These are phyloP conservation scores for Manis javanica DNA, from an alignment of 2,797 vertebrate genomes.

Conservation along the genomic window DNA sequence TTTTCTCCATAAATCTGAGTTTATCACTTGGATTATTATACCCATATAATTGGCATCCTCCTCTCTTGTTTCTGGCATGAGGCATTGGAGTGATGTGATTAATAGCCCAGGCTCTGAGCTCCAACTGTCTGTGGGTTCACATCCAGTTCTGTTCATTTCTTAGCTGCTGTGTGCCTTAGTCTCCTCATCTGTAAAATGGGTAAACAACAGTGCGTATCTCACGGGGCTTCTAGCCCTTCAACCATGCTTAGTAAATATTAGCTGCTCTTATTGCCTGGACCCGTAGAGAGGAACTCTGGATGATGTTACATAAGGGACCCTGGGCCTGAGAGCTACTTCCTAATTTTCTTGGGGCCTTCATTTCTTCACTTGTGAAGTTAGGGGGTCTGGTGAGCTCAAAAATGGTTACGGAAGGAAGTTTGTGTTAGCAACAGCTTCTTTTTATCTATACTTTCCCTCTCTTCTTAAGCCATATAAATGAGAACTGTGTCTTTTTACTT, in stretches of 20 bases:
- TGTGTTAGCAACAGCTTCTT: background rate
- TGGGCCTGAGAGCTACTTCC: background rate
- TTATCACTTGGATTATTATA: background rate
- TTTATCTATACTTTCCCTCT: background rate
- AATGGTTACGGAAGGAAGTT: background rate
- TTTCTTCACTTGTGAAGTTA: background rate
- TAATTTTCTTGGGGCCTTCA: background rate
- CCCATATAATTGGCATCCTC: background rate
- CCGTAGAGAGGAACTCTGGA: background rate
- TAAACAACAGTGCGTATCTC: background rate
- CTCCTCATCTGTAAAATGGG: slow-evolving; percentile 35
- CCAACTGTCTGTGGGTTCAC: background rate
- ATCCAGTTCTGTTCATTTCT: background rate
- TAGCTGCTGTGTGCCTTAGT: background rate
- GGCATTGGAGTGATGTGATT: background rate
- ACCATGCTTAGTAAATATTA: background rate
- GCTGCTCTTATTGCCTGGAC: background rate
- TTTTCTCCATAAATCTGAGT: background rate
- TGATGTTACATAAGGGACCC: background rate
- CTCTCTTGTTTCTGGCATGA: background rate
- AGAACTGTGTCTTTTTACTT: slow-evolving; percentile 56
- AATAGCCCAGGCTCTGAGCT: background rate
- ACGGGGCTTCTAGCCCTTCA: background rate
- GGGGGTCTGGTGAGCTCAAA: background rate
- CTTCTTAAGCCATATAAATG: background rate